phyloP scores from a whole-genome alignment of 2,797 vertebrate genomes.

The Cephalopachus bancanus region DNA sequence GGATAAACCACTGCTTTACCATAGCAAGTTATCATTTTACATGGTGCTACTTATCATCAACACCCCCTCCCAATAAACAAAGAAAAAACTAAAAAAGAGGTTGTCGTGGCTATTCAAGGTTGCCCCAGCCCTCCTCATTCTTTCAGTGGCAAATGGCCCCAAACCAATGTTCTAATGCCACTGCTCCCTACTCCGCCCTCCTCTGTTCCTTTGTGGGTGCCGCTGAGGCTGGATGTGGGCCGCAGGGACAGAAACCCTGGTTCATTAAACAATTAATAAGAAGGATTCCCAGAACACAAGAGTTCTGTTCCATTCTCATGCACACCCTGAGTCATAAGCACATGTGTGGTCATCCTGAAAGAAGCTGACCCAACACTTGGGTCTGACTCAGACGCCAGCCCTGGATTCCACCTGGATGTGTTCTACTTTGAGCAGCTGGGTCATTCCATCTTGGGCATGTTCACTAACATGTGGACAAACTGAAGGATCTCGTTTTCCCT shows the following conservation, averaged over 20 bases:
- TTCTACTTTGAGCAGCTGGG: background rate
- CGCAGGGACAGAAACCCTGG: background rate
- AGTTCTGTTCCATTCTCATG: background rate
- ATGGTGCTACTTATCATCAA: background rate
- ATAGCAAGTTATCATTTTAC: background rate
- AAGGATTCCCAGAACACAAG: background rate
- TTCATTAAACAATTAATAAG: background rate
- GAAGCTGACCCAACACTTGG: background rate
- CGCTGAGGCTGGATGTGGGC: background rate
- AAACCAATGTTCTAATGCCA: background rate
- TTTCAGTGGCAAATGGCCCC: background rate
- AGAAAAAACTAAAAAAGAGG: background rate
- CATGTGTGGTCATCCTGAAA: background rate
- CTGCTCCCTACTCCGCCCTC: fast-evolving
- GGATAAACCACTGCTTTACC: background rate
- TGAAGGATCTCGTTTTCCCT: background rate
- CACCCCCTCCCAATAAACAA: background rate
- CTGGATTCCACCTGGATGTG: background rate
- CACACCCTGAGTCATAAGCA: background rate
- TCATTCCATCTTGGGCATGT: background rate
- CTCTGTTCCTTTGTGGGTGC: background rate
- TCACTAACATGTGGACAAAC: background rate
- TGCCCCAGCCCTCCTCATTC: background rate
- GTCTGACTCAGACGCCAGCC: background rate
- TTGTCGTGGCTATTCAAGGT: background rate